phyloP scores from a whole-genome alignment of 1,140 invertebrate species.

The Thereuonema tuberculata region DNA sequence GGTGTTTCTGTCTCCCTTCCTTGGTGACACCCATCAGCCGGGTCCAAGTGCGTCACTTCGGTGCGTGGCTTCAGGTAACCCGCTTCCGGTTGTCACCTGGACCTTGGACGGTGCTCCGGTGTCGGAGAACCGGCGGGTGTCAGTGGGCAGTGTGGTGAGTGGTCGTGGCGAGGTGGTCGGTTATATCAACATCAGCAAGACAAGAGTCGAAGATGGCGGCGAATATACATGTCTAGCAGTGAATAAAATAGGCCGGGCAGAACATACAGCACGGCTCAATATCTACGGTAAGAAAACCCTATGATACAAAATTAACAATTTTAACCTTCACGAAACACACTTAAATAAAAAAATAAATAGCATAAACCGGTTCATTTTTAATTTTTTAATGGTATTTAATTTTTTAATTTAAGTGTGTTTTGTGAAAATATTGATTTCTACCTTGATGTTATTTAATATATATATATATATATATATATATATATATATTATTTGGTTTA shows the following conservation, averaged over 20 bases:
- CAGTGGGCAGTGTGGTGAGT: conserved; percentile 36
- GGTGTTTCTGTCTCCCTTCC: conserved; percentile 63
- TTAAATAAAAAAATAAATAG: too few species aligned
- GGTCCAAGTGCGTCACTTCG: conserved; percentile 71
- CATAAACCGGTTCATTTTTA: too few species aligned
- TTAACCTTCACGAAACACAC: too few species aligned
- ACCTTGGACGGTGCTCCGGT: conserved; percentile 31
- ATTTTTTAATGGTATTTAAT: too few species aligned
- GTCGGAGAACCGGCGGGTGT: conserved; percentile 20
- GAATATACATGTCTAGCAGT: conserved; percentile 28
- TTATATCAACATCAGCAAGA: conserved; percentile 57
- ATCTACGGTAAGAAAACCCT: conserved; percentile 27
- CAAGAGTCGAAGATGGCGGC: conserved; percentile 69
- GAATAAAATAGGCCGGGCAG: conserved; percentile 23
- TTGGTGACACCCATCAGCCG: conserved; percentile 65
- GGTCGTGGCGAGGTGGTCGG: conserved; percentile 23
- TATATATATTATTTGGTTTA: too few species aligned
- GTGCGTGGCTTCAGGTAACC: conserved; percentile 71
- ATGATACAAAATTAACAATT: too few species aligned
- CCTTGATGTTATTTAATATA: too few species aligned
- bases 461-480: too few species aligned
- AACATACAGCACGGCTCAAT: conserved; percentile 21
- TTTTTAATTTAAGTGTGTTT: too few species aligned
- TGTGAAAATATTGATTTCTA: too few species aligned
- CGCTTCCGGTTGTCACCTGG: conserved; percentile 43